Conservation (phyloP, 2,888 invertebrate genomes). For the Pomacea canaliculata region DNA sequence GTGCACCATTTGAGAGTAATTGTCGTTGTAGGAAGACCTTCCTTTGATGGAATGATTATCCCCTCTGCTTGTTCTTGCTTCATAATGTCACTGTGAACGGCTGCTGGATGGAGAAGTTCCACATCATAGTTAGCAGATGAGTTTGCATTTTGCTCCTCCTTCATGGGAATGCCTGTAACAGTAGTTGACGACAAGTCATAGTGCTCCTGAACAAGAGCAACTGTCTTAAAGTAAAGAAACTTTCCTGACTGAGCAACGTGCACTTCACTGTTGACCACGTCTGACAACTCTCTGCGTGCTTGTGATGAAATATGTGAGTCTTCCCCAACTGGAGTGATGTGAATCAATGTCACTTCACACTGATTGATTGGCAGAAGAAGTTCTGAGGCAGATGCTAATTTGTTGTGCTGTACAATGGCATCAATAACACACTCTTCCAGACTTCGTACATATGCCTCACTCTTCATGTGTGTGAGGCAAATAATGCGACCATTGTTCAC, state of each 20-base stretch:
- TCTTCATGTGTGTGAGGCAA: conserved; percentile 87
- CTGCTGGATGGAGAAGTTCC: conserved; percentile 90
- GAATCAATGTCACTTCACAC: conserved; percentile 90
- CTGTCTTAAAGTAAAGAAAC: conserved; percentile 64
- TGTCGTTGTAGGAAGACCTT: conserved; percentile 82
- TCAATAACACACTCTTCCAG: conserved; percentile 89
- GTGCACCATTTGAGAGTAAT: conserved; percentile 97
- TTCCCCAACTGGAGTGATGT: conserved; percentile 86
- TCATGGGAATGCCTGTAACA: conserved; percentile 98
- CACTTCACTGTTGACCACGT: conserved; percentile 51
- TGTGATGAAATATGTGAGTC: conserved; percentile 73
- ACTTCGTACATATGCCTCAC: conserved; percentile 87
- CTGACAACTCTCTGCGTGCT: conserved; percentile 42
- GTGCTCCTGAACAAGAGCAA: conserved; percentile 75
- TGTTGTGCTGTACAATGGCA: conserved; percentile 86
- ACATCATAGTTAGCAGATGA: conserved; percentile 99
- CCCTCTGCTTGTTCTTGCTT: conserved; percentile 69
- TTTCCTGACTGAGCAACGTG: conserved; percentile 61
- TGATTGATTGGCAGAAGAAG: conserved; percentile 83
- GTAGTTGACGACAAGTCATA: conserved; percentile 95
- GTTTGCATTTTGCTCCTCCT: conserved; percentile 98
- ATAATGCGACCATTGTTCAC: conserved; percentile 83
- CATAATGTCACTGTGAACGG: conserved; percentile 84
- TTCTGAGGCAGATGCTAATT: conserved; percentile 76
- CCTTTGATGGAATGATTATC: conserved; percentile 75